Conservation (phyloP, 2,888 invertebrate genomes). For the Drosophila antonietae region DNA sequence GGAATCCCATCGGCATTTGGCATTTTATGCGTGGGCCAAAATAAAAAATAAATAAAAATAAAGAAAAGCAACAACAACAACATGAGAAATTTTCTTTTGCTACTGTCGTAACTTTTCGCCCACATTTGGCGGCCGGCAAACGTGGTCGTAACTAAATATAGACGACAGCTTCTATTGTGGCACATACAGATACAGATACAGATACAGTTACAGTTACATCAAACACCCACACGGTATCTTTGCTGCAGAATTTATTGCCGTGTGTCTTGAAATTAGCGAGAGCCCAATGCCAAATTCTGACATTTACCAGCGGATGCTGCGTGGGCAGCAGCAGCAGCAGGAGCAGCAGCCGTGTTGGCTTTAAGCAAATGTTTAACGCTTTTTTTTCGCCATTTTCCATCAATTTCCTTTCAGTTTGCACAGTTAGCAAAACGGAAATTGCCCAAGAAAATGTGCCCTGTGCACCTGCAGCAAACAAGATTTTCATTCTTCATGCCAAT, state of each 20-base stretch:
- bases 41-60: neutral
- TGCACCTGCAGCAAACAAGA: conserved; percentile 41
- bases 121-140: conserved; percentile 47
- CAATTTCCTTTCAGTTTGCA: conserved; percentile 20
- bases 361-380: conserved; percentile 11
- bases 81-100: conserved; percentile 4
- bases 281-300: conserved; percentile 18
- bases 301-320: conserved; percentile 25
- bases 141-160: conserved; percentile 49
- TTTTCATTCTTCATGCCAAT: conserved; percentile 15
- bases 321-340: conserved; percentile 16
- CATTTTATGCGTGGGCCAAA: conserved; percentile 47
- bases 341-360: conserved; percentile 1
- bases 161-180: conserved; percentile 25
- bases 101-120: conserved; percentile 36
- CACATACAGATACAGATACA: conserved; percentile 2
- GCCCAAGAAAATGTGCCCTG: conserved; percentile 16
- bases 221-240: conserved; percentile 4
- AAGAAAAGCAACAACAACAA: neutral
- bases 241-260: conserved; percentile 6
- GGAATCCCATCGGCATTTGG: conserved; percentile 34
- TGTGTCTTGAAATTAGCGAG: conserved; percentile 40
- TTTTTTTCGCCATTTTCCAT: neutral
- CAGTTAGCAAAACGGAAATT: conserved; percentile 39
- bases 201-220: conserved; percentile 14